phyloP scores from a whole-genome alignment of 2,797 vertebrate species.

The Anabacerthia variegaticeps region DNA sequence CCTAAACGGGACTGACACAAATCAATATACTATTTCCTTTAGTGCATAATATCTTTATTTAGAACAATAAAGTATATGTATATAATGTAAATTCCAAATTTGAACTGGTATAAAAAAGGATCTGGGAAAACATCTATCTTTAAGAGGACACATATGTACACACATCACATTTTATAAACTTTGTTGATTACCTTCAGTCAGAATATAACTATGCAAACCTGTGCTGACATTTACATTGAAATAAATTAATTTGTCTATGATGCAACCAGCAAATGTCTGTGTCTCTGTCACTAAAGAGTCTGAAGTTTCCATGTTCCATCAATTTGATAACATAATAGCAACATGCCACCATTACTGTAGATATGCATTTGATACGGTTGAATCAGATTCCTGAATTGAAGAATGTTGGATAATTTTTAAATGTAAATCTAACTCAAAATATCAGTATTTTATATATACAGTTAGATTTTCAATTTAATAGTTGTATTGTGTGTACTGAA shows the following conservation, averaged over 20 bases:
- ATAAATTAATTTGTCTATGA: constrained; percentile 70
- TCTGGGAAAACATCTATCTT: constrained; percentile 78
- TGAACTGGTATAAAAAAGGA: constrained; percentile 83
- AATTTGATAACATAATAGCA: constrained; percentile 63
- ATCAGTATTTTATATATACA: constrained; percentile 31
- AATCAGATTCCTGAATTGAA: constrained; percentile 52
- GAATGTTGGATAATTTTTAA: constrained; percentile 32
- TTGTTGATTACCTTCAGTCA: constrained; percentile 72
- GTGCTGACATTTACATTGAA: constrained; percentile 73
- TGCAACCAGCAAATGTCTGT: constrained; percentile 67
- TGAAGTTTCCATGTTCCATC: constrained; percentile 56
- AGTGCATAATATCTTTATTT: constrained; percentile 85
- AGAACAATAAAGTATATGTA: constrained; percentile 86
- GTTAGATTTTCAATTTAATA: constrained; percentile 31
- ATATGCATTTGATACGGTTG: constrained; percentile 42
- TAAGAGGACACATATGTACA: constrained; percentile 81
- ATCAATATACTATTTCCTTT: constrained; percentile 27
- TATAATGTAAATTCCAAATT: constrained; percentile 82
- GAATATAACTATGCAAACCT: constrained; percentile 75
- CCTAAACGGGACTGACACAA: constrained; percentile 20
- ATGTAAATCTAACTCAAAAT: constrained; percentile 51
- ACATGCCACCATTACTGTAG: constrained; percentile 52
- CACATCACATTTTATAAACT: constrained; percentile 80
- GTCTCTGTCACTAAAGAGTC: constrained; percentile 68
- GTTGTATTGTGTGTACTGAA: constrained; percentile 17